Evolutionary conservation across 2,797 vertebrate species (phyloP).

Genomic region (Tolypeutes matacus): DNA sequence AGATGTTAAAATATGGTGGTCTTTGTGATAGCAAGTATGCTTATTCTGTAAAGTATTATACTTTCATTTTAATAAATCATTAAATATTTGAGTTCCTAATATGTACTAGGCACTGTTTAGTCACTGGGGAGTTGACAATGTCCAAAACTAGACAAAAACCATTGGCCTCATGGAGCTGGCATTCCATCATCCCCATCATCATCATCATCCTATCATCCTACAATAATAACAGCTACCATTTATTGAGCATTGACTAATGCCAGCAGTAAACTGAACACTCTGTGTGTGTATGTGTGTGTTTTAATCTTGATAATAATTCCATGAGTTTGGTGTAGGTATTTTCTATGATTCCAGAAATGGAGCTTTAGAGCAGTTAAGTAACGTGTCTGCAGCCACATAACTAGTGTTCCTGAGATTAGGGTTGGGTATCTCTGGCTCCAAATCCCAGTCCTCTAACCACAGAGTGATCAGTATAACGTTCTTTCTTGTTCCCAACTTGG

Average conservation of each 20-base stretch:
- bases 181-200: not conserved
- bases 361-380: conserved; percentile 10
- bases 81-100: not conserved
- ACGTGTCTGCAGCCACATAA: not conserved
- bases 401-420: not conserved
- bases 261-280: not conserved
- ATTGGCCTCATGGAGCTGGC: not conserved
- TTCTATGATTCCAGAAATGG: not conserved
- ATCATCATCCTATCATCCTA: not conserved
- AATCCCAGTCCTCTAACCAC: not conserved
- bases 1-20: not conserved
- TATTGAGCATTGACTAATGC: not conserved
- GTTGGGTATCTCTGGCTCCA: not conserved
- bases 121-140: not conserved
- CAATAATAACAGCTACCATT: not conserved
- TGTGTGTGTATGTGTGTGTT: not conserved
- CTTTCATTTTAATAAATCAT: conserved; percentile 32
- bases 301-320: not conserved
- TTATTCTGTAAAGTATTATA: conserved; percentile 25
- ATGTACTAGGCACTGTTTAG: not conserved
- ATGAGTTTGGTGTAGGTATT: not conserved
- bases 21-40: not conserved
- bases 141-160: not conserved
- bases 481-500: not conserved
- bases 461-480: not conserved